These are phyloP conservation scores for Phyllotreta cruciferae DNA, from an alignment of 2,888 invertebrate species.

Conservation along the genomic window DNA sequence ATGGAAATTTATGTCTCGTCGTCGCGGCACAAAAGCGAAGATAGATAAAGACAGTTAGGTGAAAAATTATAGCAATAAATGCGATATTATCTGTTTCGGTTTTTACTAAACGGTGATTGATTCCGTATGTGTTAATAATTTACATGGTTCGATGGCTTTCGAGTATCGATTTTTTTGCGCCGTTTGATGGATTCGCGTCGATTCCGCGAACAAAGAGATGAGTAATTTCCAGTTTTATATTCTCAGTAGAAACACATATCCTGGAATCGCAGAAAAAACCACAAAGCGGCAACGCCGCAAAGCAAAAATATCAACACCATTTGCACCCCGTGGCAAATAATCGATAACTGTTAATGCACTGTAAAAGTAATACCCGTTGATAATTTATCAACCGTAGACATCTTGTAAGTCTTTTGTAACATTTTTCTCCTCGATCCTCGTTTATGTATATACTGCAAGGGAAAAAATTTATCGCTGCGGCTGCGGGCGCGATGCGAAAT, in stretches of 20 bases:
- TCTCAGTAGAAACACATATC: no score
- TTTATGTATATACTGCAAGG: no score
- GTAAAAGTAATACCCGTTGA: slow-evolving; percentile 21
- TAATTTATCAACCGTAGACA: slow-evolving; percentile 33
- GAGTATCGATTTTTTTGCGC: slow-evolving; percentile 15
- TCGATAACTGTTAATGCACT: slow-evolving; percentile 25
- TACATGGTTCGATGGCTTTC: slow-evolving; percentile 25
- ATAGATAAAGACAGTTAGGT: slow-evolving; percentile 32
- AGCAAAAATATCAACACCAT: slow-evolving; percentile 4
- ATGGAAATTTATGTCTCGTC: no score
- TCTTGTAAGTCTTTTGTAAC: slow-evolving; percentile 29
- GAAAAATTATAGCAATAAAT: slow-evolving; percentile 33
- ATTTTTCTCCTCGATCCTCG: slow-evolving; percentile 12
- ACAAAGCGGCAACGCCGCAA: not conserved
- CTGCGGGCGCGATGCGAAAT: slow-evolving; percentile 27
- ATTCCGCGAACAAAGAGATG: slow-evolving; percentile 4
- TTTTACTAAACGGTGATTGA: slow-evolving; percentile 32
- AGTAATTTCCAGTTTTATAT: no score
- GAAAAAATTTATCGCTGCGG: slow-evolving; percentile 7
- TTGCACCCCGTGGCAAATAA: slow-evolving; percentile 27
- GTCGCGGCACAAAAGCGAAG: slow-evolving; percentile 24
- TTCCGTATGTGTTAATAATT: slow-evolving; percentile 23
- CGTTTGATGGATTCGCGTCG: slow-evolving; percentile 7
- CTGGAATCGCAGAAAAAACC: no score
- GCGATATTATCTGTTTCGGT: slow-evolving; percentile 23